Evolutionary conservation across 2,113 vertebrate genomes (phyloP).

Genomic region (Engystomops pustulosus): DNA sequence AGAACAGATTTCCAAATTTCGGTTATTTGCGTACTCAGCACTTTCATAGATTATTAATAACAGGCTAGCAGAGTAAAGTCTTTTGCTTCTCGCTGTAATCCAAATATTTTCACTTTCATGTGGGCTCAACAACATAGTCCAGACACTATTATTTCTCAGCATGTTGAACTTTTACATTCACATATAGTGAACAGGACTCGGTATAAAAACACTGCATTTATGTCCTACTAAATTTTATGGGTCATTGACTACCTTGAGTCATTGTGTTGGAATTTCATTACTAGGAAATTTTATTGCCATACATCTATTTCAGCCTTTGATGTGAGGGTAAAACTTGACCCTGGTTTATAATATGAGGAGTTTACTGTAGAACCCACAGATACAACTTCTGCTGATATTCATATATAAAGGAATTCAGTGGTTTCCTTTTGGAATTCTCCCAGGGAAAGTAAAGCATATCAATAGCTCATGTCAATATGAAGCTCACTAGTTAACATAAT

Average conservation of each 20-base stretch:
- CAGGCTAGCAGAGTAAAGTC: constrained; percentile 22
- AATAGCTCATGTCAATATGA: neutral
- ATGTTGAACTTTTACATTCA: constrained; percentile 28
- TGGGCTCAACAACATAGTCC: constrained; percentile 6
- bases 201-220: constrained; percentile 13
- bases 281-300: constrained; percentile 11
- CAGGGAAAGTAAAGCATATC: neutral
- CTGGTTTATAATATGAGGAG: constrained; percentile 4
- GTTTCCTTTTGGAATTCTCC: constrained; percentile 19
- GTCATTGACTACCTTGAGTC: constrained; percentile 15
- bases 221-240: neutral
- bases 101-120: constrained; percentile 51
- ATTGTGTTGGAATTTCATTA: constrained; percentile 20
- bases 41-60: constrained; percentile 47
- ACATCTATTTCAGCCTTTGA: constrained; percentile 25
- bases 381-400: constrained; percentile 23
- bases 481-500: constrained; percentile 6
- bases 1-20: neutral
- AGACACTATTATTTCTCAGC: constrained; percentile 27
- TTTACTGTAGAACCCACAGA: neutral
- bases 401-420: constrained; percentile 38
- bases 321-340: constrained; percentile 34
- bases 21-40: constrained; percentile 13
- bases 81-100: neutral
- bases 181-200: constrained; percentile 19